Percentiles rank a stretch among this genome's conserved stretches.
phyloP scores from a whole-genome alignment of 2,888 invertebrate genomes.

The Dasysyrphus tricinctus region DNA sequence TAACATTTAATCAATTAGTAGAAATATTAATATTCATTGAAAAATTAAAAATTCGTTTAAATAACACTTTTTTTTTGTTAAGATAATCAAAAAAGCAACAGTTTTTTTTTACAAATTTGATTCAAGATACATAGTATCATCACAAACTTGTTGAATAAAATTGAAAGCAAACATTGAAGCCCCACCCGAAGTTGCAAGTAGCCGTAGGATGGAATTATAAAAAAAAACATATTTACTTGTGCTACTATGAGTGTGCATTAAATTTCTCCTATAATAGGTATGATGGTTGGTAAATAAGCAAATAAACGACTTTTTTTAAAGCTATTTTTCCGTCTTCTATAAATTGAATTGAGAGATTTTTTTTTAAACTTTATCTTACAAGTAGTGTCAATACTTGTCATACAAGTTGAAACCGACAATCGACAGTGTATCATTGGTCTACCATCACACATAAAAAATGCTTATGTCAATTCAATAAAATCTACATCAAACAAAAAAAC shows the following conservation, averaged over 20 bases:
- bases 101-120: not conserved
- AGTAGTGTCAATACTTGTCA: slow-evolving; percentile 34
- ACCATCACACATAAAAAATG: not conserved
- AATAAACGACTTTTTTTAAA: slow-evolving; percentile 23
- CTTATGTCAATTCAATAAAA: not conserved
- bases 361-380: not conserved
- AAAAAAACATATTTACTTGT: slow-evolving; percentile 33
- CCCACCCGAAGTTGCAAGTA: not conserved
- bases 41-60: not conserved
- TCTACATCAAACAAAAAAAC: not conserved
- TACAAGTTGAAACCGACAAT: slow-evolving; percentile 17
- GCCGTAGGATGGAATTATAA: not conserved
- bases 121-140: not conserved
- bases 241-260: slow-evolving; percentile 45
- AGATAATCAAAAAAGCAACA: not conserved
- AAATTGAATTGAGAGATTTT: not conserved
- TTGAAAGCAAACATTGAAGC: not conserved
- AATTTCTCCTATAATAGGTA: slow-evolving; percentile 48
- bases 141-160: not conserved
- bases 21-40: not conserved
- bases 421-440: slow-evolving; percentile 22
- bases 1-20: not conserved
- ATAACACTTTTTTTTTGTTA: no score
- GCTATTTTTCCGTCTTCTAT: no score
- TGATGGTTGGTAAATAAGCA: slow-evolving; percentile 20